phyloP scores from a whole-genome alignment of 2,888 invertebrate genomes.

The Pandemis corylana region DNA sequence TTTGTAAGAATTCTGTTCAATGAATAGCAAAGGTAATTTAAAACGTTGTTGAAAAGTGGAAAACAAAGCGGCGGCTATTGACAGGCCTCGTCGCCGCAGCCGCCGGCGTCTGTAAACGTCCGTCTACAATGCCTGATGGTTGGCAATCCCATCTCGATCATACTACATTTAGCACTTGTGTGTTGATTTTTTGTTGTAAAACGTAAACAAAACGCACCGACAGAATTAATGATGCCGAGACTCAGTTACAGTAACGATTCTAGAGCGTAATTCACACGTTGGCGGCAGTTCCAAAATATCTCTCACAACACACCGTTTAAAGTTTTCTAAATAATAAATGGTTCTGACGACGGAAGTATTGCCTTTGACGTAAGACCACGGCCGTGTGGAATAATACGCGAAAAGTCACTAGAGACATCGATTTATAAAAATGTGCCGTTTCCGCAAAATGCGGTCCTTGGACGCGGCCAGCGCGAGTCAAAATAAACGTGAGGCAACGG shows the following conservation, averaged over 20 bases:
- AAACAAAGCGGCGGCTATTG: conserved; percentile 28
- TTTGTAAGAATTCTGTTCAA: not conserved
- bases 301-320: conserved; percentile 61
- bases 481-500: conserved; percentile 64
- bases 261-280: conserved; percentile 67
- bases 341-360: conserved; percentile 66
- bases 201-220: conserved; percentile 66
- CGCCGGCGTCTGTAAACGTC: conserved; percentile 36
- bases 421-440: conserved; percentile 60
- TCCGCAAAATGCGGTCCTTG: conserved; percentile 60
- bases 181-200: conserved; percentile 60
- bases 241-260: conserved; percentile 54
- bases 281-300: conserved; percentile 72
- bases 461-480: conserved; percentile 55
- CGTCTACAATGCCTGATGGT: conserved; percentile 41
- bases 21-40: conserved; percentile 1
- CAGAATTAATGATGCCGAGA: conserved; percentile 69
- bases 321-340: conserved; percentile 77
- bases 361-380: conserved; percentile 64
- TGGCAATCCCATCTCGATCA: conserved; percentile 58
- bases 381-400: conserved; percentile 57
- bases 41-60: conserved; percentile 11
- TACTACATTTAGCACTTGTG: conserved; percentile 70
- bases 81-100: conserved; percentile 27
- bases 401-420: conserved; percentile 63